A percentile compares a stretch with the other conserved stretches of the same genome.
Evolutionary conservation across 1,140 invertebrate species (phyloP).

Genomic region (Orchestia grillus): DNA sequence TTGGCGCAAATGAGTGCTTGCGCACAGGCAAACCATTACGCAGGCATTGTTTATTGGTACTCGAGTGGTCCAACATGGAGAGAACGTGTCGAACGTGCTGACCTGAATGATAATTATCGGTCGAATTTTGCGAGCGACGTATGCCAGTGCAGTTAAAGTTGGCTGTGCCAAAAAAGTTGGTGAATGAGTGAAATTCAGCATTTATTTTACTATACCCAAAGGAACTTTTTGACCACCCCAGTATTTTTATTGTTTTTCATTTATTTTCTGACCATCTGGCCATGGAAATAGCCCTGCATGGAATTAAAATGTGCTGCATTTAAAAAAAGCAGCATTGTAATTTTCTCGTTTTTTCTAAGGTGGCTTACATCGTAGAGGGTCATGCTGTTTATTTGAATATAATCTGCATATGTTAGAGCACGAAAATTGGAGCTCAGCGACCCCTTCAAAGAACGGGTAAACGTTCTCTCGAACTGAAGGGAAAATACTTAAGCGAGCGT

Average conservation of each 20-base stretch:
- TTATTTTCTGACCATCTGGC: neutral
- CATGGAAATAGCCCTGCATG: neutral
- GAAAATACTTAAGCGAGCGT: neutral
- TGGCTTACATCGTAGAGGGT: neutral
- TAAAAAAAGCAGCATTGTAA: neutral
- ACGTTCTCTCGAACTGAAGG: neutral
- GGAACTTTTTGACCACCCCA: neutral
- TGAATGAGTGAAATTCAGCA: neutral
- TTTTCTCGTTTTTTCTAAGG: neutral
- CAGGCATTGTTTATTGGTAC: no score
- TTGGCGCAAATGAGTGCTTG: no score
- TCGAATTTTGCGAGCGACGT: neutral
- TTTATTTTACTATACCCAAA: neutral
- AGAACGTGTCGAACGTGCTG: no score
- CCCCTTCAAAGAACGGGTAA: neutral
- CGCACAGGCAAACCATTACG: no score
- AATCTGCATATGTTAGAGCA: neutral
- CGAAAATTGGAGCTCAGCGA: neutral
- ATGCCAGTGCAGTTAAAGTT: neutral
- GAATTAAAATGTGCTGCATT: neutral
- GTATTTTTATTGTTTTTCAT: no score
- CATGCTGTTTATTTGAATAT: neutral
- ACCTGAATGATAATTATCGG: neutral
- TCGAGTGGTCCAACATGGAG: no score
- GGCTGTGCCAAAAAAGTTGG: no score